Conservation (phyloP, 1,140 invertebrate genomes). For the Bombus haemorrhoidalis region DNA sequence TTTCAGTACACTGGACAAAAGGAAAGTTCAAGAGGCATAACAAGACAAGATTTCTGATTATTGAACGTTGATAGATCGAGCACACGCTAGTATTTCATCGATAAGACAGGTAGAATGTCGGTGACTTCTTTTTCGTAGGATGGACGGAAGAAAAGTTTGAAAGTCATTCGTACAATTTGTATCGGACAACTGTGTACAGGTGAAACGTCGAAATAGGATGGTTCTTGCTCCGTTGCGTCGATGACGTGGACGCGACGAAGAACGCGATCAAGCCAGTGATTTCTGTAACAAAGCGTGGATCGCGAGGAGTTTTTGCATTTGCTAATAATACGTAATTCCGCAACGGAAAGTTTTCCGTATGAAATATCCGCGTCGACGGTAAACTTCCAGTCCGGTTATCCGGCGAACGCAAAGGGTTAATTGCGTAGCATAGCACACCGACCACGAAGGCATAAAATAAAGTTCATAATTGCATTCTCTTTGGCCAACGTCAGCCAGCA, state of each 20-base stretch:
- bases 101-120: background rate
- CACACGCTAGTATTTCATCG: too few species aligned
- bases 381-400: slow-evolving; percentile 21
- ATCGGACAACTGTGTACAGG: too few species aligned
- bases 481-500: background rate
- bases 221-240: background rate
- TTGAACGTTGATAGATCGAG: too few species aligned
- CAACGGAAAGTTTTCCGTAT: slow-evolving; percentile 17
- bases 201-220: background rate
- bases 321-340: slow-evolving; percentile 27
- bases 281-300: slow-evolving; percentile 6
- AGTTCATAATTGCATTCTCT: slow-evolving; percentile 48
- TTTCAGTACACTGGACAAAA: background rate
- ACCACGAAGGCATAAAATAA: slow-evolving; percentile 28
- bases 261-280: slow-evolving; percentile 16
- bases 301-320: background rate
- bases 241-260: background rate
- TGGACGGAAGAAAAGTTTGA: too few species aligned
- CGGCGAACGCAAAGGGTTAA: slow-evolving; percentile 36
- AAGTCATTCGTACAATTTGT: background rate
- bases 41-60: too few species aligned
- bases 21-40: too few species aligned
- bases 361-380: slow-evolving; percentile 10
- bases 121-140: background rate
- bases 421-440: slow-evolving; percentile 1